A percentile compares a stretch with the other conserved stretches of the same genome.
Evolutionary conservation across 1,140 invertebrate species (phyloP).

Genomic region (Bacillus rossius): DNA sequence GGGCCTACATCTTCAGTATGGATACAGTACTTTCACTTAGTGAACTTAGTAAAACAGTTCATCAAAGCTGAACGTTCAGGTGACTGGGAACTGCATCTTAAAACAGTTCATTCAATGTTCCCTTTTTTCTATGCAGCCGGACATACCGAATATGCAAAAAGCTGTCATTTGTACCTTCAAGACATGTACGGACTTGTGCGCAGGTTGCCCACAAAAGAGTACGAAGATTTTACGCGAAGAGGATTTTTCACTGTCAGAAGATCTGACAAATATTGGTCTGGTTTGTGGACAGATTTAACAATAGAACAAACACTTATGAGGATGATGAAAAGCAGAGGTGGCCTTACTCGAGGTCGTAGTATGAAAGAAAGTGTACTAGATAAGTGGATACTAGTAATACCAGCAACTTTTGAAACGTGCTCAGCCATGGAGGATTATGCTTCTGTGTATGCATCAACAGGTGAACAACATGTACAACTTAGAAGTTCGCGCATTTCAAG

Average conservation of each 20-base stretch:
- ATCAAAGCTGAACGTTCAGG: slow-evolving; percentile 36
- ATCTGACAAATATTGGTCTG: not conserved
- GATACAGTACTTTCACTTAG: slow-evolving; percentile 42
- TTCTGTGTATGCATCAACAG: too few relatives aligned
- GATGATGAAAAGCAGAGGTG: slow-evolving; percentile 5
- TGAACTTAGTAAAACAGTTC: slow-evolving; percentile 36
- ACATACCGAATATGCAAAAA: slow-evolving; percentile 36
- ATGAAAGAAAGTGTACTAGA: not conserved
- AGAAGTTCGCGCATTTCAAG: too few relatives aligned
- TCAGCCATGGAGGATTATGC: too few relatives aligned
- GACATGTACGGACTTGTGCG: slow-evolving; percentile 8
- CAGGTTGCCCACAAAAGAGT: too few relatives aligned
- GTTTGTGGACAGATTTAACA: slow-evolving; percentile 4
- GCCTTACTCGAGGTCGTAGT: not conserved
- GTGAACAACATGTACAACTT: too few relatives aligned
- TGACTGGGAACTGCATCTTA: slow-evolving; percentile 35
- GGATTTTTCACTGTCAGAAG: slow-evolving; percentile 8
- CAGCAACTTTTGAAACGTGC: too few relatives aligned
- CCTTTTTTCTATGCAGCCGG: slow-evolving; percentile 41
- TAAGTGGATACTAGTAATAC: slow-evolving; percentile 3
- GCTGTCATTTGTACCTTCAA: slow-evolving; percentile 30
- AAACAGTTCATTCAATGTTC: slow-evolving; percentile 35
- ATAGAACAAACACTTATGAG: slow-evolving; percentile 12
- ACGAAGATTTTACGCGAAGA: too few relatives aligned
- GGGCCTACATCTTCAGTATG: slow-evolving; percentile 39